Conservation (phyloP, 2,797 vertebrate species). For the Salmo trutta region DNA sequence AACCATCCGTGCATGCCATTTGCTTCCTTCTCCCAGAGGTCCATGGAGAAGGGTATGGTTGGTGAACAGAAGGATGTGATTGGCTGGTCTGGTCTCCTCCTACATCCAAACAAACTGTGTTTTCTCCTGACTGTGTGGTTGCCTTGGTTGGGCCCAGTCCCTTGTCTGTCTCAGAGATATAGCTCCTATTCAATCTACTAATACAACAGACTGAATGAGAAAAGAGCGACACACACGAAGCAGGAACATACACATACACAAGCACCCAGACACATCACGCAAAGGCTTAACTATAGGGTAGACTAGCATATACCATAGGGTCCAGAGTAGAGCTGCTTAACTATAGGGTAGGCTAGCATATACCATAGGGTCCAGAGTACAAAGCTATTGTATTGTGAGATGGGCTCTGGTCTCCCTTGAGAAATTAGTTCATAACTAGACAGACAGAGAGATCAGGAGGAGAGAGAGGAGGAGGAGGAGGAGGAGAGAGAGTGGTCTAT, state of each 20-base stretch:
- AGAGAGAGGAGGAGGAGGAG: slow-evolving; percentile 7
- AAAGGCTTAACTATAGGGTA: not conserved
- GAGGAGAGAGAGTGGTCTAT: slow-evolving; percentile 31
- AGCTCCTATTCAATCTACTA: slow-evolving; percentile 38
- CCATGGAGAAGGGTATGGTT: no score
- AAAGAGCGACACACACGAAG: slow-evolving; percentile 11
- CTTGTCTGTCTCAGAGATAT: slow-evolving; percentile 29
- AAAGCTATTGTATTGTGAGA: slow-evolving; percentile 21
- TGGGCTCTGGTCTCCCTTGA: slow-evolving; percentile 35
- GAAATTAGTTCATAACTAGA: slow-evolving; percentile 52
- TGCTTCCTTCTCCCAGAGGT: no score
- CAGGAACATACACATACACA: slow-evolving; percentile 2
- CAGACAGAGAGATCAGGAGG: slow-evolving; percentile 24
- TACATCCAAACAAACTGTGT: slow-evolving; percentile 45
- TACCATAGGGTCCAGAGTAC: not conserved
- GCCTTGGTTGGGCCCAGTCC: slow-evolving; percentile 34
- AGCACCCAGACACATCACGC: slow-evolving; percentile 12
- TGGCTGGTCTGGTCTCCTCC: slow-evolving; percentile 44
- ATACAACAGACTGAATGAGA: slow-evolving; percentile 19
- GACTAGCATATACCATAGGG: not conserved
- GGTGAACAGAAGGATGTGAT: slow-evolving; percentile 37
- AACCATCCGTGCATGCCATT: no score
- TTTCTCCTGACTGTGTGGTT: slow-evolving; percentile 50
- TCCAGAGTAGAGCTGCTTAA: not conserved
- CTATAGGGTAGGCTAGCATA: not conserved